Percentiles rank a stretch among this genome's conserved stretches.
Evolutionary conservation across 2,888 invertebrate species (phyloP).

Genomic region (Acleris sparsana): DNA sequence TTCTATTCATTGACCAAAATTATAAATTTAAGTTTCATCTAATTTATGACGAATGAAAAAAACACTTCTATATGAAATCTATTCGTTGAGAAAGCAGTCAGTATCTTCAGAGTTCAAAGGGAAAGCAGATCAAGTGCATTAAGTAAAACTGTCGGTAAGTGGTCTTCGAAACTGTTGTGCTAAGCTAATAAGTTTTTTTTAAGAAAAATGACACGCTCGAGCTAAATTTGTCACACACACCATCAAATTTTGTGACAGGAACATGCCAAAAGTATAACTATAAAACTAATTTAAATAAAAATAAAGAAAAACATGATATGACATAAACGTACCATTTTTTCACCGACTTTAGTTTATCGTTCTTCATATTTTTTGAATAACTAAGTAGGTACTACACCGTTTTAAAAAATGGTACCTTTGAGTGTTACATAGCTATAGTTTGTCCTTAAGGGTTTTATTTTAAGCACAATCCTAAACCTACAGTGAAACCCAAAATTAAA

Average conservation of each 20-base stretch:
- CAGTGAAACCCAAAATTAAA: slow-evolving; percentile 8
- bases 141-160: neutral
- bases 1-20: neutral
- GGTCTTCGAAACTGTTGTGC: neutral
- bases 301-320: neutral
- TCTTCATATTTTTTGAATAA: too few relatives aligned
- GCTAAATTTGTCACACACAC: slow-evolving; percentile 1
- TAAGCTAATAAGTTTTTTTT: neutral
- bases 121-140: slow-evolving; percentile 12
- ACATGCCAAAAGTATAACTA: slow-evolving; percentile 3
- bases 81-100: slow-evolving; percentile 9
- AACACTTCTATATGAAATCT: slow-evolving; percentile 2
- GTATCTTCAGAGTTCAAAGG: neutral
- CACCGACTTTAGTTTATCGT: too few relatives aligned
- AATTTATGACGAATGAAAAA: neutral
- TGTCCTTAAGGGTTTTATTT: neutral
- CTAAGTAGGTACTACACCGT: too few relatives aligned
- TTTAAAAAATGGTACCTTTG: neutral
- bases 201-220: neutral
- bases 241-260: neutral
- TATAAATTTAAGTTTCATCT: neutral
- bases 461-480: slow-evolving; percentile 24
- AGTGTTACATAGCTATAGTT: neutral
- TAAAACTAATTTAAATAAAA: neutral
- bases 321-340: too few relatives aligned